Percentiles rank a stretch among this genome's conserved stretches.
phyloP scores from a whole-genome alignment of 64 coral and sea anemone genomes.

The Pocillopora damicornis region DNA sequence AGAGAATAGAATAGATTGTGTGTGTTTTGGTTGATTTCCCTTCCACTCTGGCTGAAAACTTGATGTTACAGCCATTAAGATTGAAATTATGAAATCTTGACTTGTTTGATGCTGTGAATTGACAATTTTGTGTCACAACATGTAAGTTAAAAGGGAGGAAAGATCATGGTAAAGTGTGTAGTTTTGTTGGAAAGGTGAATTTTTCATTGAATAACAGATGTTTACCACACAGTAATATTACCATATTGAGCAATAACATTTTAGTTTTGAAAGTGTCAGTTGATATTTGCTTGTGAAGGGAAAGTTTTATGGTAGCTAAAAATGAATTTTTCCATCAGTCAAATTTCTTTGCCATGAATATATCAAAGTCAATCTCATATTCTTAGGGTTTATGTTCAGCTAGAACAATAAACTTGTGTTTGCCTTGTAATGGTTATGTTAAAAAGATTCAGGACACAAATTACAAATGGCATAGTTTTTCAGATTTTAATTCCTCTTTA shows the following conservation, averaged over 20 bases:
- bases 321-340: background rate
- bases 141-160: background rate
- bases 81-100: background rate
- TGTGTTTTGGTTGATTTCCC: background rate
- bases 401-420: too few relatives aligned
- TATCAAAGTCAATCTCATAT: too few relatives aligned
- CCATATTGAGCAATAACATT: background rate
- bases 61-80: conserved; percentile 3
- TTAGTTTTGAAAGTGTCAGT: background rate
- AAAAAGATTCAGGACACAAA: too few relatives aligned
- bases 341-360: background rate
- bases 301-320: background rate
- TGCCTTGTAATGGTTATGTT: too few relatives aligned
- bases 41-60: background rate
- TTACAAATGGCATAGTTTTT: too few relatives aligned
- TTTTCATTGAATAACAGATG: background rate
- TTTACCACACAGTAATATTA: background rate
- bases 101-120: background rate
- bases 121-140: background rate
- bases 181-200: background rate
- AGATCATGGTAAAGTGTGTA: background rate
- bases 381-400: too few relatives aligned
- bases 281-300: conserved; percentile 2
- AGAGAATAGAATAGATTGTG: background rate
- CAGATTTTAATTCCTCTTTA: too few relatives aligned